phyloP scores from a whole-genome alignment of 2,113 vertebrate genomes.

The Mustela lutreola region DNA sequence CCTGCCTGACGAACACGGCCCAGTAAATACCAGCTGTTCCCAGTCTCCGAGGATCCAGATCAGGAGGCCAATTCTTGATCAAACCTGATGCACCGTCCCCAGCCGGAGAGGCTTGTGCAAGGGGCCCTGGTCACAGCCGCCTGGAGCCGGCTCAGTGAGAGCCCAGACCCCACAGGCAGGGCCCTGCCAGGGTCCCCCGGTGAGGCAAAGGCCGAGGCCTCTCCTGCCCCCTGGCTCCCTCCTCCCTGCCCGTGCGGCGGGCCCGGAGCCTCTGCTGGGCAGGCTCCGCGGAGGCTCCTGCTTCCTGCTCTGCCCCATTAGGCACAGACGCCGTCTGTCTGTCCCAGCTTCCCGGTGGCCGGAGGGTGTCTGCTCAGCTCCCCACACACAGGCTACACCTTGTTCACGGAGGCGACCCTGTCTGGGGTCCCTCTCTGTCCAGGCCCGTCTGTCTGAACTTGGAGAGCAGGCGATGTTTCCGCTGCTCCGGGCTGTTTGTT shows the following conservation, averaged over 20 bases:
- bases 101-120: neutral
- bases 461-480: neutral
- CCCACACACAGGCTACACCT: neutral
- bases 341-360: neutral
- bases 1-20: accelerated
- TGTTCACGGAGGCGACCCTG: neutral
- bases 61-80: neutral
- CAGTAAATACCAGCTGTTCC: accelerated
- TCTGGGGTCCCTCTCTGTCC: constrained; percentile 40
- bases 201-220: accelerated
- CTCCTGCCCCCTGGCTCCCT: neutral
- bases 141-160: neutral
- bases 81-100: accelerated
- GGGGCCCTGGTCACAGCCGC: neutral
- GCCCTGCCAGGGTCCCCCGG: neutral
- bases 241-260: neutral
- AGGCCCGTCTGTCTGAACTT: neutral
- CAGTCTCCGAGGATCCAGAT: neutral
- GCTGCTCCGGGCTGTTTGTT: neutral
- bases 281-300: neutral
- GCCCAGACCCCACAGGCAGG: neutral
- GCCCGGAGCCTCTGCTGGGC: accelerated
- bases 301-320: neutral
- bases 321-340: constrained; percentile 50
- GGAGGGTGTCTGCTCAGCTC: neutral